These are phyloP conservation scores for Magallana ariakensis DNA, from an alignment of 1,140 invertebrate species.

Conservation along the genomic window DNA sequence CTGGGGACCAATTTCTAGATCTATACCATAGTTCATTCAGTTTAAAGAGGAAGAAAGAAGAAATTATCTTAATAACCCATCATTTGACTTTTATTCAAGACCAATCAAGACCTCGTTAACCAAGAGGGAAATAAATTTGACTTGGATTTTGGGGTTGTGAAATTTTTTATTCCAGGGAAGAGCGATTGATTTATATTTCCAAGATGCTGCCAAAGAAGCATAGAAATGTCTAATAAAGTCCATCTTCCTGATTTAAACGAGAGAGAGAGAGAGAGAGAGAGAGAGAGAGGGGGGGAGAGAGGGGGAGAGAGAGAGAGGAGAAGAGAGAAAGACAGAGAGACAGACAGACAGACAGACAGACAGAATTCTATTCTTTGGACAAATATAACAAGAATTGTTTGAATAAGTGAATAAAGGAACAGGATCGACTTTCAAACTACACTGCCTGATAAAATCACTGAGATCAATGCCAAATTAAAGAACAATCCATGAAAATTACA, in stretches of 20 bases:
- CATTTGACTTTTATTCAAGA: background rate
- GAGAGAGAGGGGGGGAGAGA: background rate
- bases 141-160: too few species aligned
- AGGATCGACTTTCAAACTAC: too few species aligned
- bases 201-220: background rate
- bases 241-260: background rate
- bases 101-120: background rate
- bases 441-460: too few species aligned
- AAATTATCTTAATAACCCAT: conserved; percentile 1
- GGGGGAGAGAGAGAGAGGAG: too few species aligned
- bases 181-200: background rate
- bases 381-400: too few species aligned
- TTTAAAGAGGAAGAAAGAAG: background rate
- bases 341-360: too few species aligned
- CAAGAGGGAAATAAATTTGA: background rate
- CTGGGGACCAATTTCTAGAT: background rate
- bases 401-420: too few species aligned
- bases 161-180: background rate
- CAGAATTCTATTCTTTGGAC: too few species aligned
- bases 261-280: background rate
- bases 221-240: background rate
- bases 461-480: too few species aligned
- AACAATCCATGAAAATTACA: too few species aligned
- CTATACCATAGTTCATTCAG: background rate
- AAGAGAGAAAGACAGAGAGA: too few species aligned